Base-by-base conservation (phyloP, 2,113 vertebrate genomes). In the Ammodytes dubius region DNA sequence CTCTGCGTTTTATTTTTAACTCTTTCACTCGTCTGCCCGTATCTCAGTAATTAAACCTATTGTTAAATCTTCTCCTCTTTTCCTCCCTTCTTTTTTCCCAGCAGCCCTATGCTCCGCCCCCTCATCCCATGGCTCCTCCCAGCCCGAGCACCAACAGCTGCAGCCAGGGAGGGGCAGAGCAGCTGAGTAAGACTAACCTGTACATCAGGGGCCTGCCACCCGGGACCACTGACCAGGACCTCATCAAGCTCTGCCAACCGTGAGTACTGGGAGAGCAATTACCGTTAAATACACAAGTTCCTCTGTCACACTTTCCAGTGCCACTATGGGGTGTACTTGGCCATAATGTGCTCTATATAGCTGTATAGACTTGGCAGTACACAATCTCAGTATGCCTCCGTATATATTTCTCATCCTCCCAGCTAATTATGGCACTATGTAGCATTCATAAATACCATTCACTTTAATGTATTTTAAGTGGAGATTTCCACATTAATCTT, bases 181-280 rank as follows among this genome's bases (percentile, higher is more conserved):
- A 98, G 95, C 95, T 99, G 94, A 99, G 98, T 96, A 99, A 98
- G 97, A 99, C 98, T 92, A 99, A 99, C 96, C 96, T 99, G 94
- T 99, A 99, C 86, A 99, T 99, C 88, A 96, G 98, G 91, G 98
- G 98, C 91, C 97, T 99, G 92, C 98, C 97, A 13, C 97, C 98
- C 67, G 97, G 97, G 93, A 98, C 98, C 93, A 99, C 97, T 14
- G 97, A 99, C 96, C 98, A 99, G 95, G 98, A 99, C 95, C 97
- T 99, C 80, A 98, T 98, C 95, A 99, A 99, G 93, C 96, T 99
- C 91, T 99, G 98, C 95, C 98, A 99, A 94, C 97, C 97, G 98
- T 99, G 95, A 98, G 98, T 98, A 52, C 27, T 27, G 27, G 27
- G 27, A 27, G 27, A 27, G 27, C 13, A 27, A 57, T 56, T 39